Percentiles rank a stretch among this genome's conserved stretches.
phyloP scores from a whole-genome alignment of 2,888 invertebrate genomes.

The Pasiphila rectangulata region DNA sequence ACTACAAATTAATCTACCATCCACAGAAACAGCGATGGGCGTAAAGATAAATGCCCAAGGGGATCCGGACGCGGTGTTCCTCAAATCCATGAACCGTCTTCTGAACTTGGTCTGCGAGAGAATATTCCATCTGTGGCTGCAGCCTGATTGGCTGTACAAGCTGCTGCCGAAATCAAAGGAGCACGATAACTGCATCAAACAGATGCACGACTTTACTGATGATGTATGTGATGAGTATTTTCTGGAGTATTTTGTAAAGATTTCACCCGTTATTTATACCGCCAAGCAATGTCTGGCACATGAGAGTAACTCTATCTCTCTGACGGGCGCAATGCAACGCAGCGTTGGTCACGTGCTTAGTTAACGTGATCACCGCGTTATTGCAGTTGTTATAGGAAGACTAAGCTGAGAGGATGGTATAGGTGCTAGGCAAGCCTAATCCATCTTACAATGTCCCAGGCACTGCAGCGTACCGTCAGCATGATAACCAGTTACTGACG shows the following conservation, averaged over 20 bases:
- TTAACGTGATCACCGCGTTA: no score
- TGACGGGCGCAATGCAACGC: no score
- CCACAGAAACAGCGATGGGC: conserved; percentile 65
- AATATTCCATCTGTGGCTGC: conserved; percentile 71
- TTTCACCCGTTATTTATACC: neutral
- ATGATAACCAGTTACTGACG: no score
- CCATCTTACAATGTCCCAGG: no score
- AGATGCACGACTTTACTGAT: conserved; percentile 82
- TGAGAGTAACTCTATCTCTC: no score
- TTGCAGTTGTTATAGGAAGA: no score
- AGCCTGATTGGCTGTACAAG: conserved; percentile 80
- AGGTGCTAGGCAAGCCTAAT: no score
- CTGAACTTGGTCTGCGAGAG: conserved; percentile 58
- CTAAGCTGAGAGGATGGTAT: no score
- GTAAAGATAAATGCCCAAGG: conserved; percentile 63
- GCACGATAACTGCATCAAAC: conserved; percentile 71
- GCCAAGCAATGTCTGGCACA: neutral
- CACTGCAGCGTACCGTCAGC: no score
- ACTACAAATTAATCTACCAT: neutral
- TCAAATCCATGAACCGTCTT: conserved; percentile 48
- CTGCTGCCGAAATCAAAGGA: conserved; percentile 70
- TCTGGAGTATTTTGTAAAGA: neutral
- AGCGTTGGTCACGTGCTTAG: no score
- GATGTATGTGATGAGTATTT: conserved; percentile 60
- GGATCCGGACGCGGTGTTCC: conserved; percentile 54